Conservation (phyloP, 2,797 vertebrate species). For the Cyclopterus lumpus region DNA sequence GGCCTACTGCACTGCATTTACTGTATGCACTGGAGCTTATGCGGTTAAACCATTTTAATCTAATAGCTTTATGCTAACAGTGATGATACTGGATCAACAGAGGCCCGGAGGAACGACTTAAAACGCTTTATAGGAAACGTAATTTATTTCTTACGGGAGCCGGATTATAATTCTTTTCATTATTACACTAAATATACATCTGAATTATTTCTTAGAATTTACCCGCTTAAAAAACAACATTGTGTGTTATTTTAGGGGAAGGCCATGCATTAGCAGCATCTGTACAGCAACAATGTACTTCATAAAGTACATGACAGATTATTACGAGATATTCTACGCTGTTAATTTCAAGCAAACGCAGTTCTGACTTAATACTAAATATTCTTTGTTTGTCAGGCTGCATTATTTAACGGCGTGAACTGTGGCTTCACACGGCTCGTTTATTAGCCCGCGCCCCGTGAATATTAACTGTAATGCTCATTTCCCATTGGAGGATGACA, state of each 20-base stretch:
- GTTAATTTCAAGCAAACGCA: not conserved
- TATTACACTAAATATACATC: constrained; percentile 1
- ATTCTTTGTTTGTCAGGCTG: not conserved
- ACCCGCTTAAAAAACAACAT: constrained; percentile 18
- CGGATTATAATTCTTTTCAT: constrained; percentile 22
- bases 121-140: constrained; percentile 49
- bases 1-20: constrained; percentile 33
- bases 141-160: constrained; percentile 27
- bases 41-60: constrained; percentile 60
- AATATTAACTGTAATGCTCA: not conserved
- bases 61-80: constrained; percentile 53
- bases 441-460: not conserved
- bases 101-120: constrained; percentile 42
- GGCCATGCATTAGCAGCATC: not conserved
- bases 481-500: constrained; percentile 27
- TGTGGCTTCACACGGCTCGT: not conserved
- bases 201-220: constrained; percentile 7
- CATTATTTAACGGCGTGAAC: not conserved
- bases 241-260: not conserved
- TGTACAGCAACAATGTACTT: not conserved
- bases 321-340: not conserved
- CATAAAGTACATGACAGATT: not conserved
- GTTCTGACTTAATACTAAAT: not conserved
- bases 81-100: constrained; percentile 52
- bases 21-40: constrained; percentile 49